These are phyloP conservation scores for Lichenostomus cassidix DNA, from an alignment of 2,113 vertebrate species.

Conservation along the genomic window DNA sequence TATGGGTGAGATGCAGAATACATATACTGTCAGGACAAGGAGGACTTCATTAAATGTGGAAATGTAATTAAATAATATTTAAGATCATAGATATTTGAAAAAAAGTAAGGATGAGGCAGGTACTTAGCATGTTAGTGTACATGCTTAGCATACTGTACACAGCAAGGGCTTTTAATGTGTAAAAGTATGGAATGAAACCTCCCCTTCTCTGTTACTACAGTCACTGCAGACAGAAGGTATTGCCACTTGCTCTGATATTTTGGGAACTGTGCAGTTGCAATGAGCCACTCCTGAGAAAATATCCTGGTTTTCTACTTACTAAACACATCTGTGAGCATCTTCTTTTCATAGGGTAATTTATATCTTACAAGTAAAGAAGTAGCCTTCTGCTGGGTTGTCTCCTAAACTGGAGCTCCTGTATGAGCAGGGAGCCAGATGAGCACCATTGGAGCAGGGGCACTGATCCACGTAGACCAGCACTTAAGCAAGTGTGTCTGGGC, in stretches of 20 bases:
- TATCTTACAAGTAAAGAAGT: background rate
- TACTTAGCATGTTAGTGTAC: background rate
- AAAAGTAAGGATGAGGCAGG: background rate
- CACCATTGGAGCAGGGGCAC: background rate
- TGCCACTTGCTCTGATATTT: background rate
- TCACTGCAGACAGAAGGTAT: background rate
- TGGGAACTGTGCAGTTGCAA: background rate
- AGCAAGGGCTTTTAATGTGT: background rate
- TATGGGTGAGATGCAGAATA: background rate
- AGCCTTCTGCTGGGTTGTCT: background rate
- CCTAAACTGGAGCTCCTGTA: background rate
- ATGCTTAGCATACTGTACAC: background rate
- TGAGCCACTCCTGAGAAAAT: background rate
- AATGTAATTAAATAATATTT: background rate
- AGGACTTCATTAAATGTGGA: background rate
- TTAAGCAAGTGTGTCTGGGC: background rate
- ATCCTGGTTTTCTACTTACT: background rate
- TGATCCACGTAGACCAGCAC: background rate
- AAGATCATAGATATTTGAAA: background rate
- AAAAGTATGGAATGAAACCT: background rate
- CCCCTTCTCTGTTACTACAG: background rate
- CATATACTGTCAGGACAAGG: background rate
- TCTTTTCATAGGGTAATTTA: background rate
- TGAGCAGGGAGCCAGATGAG: background rate
- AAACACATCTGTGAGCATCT: background rate